These are phyloP conservation scores for Branchinecta sandiegonensis DNA, from an alignment of 2,888 invertebrate species.

Conservation along the genomic window DNA sequence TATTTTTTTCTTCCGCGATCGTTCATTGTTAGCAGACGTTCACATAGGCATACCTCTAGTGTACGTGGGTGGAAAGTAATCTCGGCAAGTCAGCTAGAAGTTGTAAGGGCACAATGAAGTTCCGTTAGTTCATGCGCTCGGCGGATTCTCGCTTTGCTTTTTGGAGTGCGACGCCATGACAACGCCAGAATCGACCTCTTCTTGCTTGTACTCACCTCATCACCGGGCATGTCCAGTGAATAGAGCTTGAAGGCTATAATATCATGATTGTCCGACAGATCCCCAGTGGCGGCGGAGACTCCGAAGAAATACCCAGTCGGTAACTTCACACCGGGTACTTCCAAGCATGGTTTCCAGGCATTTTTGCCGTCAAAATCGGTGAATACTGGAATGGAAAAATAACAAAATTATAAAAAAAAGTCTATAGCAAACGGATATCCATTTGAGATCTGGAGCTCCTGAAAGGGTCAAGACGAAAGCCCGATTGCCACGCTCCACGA, in stretches of 20 bases:
- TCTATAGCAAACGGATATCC: too few species aligned
- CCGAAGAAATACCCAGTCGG: slow-evolving; percentile 94
- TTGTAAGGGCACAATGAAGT: too few species aligned
- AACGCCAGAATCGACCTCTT: neutral
- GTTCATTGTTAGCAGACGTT: too few species aligned
- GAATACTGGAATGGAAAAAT: slow-evolving; percentile 47
- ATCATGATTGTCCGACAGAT: slow-evolving; percentile 92
- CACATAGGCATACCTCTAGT: too few species aligned
- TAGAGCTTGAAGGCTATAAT: slow-evolving; percentile 78
- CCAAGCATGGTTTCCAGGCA: slow-evolving; percentile 86
- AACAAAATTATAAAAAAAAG: too few species aligned
- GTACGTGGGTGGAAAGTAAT: too few species aligned
- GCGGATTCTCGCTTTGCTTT: too few species aligned
- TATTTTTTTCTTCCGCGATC: too few species aligned
- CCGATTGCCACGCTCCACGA: too few species aligned
- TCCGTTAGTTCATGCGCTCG: slow-evolving; percentile 28
- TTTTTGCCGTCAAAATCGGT: slow-evolving; percentile 82
- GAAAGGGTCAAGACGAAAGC: too few species aligned
- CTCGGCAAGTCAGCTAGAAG: too few species aligned
- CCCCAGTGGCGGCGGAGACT: slow-evolving; percentile 88
- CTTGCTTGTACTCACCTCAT: slow-evolving; percentile 35
- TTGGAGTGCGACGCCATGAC: neutral
- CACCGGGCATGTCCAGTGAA: slow-evolving; percentile 65
- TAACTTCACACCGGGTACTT: slow-evolving; percentile 69
- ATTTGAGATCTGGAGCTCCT: too few species aligned